Evolutionary conservation across 2,888 invertebrate genomes (phyloP).

Genomic region (Euplexia lucipara): DNA sequence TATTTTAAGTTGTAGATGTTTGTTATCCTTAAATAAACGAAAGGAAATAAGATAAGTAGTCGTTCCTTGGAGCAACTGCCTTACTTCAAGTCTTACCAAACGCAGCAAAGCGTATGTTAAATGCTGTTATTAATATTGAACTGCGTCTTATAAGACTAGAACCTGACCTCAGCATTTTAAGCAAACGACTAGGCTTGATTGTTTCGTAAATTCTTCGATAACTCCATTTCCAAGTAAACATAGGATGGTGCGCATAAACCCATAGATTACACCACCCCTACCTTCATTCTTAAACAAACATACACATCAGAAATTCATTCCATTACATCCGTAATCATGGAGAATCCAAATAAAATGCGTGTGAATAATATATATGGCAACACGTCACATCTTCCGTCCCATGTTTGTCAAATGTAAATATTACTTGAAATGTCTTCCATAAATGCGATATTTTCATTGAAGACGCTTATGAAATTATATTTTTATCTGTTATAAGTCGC

Average conservation of each 20-base stretch:
- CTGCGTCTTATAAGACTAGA: no score
- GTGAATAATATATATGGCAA: constrained; percentile 42
- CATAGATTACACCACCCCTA: background rate
- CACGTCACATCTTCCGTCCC: constrained; percentile 22
- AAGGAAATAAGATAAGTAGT: no score
- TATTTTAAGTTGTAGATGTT: no score
- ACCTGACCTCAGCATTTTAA: no score
- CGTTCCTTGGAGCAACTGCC: no score
- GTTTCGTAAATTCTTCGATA: no score
- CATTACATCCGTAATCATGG: constrained; percentile 33
- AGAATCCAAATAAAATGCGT: constrained; percentile 46
- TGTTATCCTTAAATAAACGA: no score
- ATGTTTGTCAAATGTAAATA: constrained; percentile 50
- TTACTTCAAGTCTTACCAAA: no score
- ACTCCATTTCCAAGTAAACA: background rate
- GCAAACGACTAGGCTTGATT: no score
- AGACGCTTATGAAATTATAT: constrained; percentile 45
- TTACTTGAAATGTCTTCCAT: constrained; percentile 21
- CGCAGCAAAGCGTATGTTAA: no score
- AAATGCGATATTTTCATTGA: constrained; percentile 44
- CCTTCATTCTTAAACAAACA: constrained; percentile 8
- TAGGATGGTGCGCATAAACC: no score
- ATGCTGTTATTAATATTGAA: no score
- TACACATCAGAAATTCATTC: constrained; percentile 33
- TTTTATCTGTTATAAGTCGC: constrained; percentile 40